Percentiles rank a stretch among this genome's conserved stretches.
These are phyloP conservation scores for Anguilla obscura DNA, from an alignment of 2,797 vertebrate species.

Conservation along the genomic window DNA sequence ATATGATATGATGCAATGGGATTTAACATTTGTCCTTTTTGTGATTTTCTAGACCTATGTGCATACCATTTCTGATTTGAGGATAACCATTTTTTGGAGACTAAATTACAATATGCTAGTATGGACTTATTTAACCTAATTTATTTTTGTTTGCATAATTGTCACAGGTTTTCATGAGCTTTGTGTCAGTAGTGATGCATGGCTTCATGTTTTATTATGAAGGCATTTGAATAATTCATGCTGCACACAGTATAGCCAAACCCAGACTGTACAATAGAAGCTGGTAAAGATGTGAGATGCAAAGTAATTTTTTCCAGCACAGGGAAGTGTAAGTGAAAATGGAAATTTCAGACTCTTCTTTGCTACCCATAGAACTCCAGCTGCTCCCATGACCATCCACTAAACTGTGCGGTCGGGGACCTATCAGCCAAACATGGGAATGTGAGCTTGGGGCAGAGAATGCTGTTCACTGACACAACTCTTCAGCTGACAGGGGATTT, in stretches of 20 bases:
- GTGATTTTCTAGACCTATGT: not conserved
- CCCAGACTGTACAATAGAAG: not conserved
- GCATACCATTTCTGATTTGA: not conserved
- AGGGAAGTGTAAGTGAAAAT: slow-evolving; percentile 18
- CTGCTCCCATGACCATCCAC: slow-evolving; percentile 60
- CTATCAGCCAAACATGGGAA: slow-evolving; percentile 65
- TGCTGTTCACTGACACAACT: slow-evolving; percentile 63
- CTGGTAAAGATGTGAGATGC: not conserved
- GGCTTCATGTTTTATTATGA: not conserved
- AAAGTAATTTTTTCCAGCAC: not conserved
- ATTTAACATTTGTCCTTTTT: not conserved
- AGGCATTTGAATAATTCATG: not conserved
- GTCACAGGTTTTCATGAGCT: not conserved
- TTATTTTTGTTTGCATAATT: not conserved
- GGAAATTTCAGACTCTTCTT: slow-evolving; percentile 28
- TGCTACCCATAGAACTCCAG: slow-evolving; percentile 51
- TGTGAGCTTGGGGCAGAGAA: slow-evolving; percentile 54
- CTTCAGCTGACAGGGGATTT: slow-evolving; percentile 68
- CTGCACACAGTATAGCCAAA: not conserved
- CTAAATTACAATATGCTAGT: not conserved
- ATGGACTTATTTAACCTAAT: not conserved
- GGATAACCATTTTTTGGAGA: not conserved
- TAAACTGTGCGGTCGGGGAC: slow-evolving; percentile 74
- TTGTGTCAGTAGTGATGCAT: not conserved
- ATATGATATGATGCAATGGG: not conserved